These are phyloP conservation scores for Zapornia atra DNA, from an alignment of 2,113 vertebrate species.

Conservation along the genomic window DNA sequence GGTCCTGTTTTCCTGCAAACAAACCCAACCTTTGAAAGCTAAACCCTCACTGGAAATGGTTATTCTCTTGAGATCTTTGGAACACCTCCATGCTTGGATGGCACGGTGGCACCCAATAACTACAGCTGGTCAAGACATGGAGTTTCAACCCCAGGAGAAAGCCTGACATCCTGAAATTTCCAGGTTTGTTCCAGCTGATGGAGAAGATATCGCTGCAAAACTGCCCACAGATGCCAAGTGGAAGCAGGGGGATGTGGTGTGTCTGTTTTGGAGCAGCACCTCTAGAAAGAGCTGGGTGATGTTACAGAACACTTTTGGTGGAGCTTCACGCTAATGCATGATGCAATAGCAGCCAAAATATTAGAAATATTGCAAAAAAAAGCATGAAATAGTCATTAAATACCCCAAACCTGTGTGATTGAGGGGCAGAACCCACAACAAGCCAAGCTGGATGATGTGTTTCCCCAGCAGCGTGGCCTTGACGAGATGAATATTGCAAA, in stretches of 20 bases:
- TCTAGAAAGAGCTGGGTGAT: not conserved
- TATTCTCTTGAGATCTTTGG: not conserved
- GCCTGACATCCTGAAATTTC: not conserved
- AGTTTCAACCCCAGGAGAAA: not conserved
- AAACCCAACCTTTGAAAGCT: not conserved
- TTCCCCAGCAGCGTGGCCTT: not conserved
- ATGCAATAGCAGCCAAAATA: fast-evolving
- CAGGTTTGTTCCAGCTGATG: not conserved
- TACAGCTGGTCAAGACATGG: not conserved
- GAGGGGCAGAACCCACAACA: not conserved
- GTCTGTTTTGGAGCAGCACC: not conserved
- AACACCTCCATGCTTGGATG: not conserved
- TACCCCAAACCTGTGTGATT: not conserved
- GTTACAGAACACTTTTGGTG: not conserved
- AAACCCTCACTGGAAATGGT: not conserved
- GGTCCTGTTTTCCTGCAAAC: not conserved
- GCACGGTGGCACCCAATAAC: not conserved
- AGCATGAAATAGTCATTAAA: not conserved
- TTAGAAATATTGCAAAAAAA: not conserved
- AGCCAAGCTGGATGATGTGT: not conserved
- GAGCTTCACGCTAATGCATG: fast-evolving
- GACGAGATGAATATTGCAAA: not conserved
- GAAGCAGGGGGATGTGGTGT: too few species aligned
- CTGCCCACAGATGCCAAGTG: not conserved
- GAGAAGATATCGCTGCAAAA: not conserved